These are phyloP conservation scores for Luperina nickerlii DNA, from an alignment of 2,888 invertebrate species.

Conservation along the genomic window DNA sequence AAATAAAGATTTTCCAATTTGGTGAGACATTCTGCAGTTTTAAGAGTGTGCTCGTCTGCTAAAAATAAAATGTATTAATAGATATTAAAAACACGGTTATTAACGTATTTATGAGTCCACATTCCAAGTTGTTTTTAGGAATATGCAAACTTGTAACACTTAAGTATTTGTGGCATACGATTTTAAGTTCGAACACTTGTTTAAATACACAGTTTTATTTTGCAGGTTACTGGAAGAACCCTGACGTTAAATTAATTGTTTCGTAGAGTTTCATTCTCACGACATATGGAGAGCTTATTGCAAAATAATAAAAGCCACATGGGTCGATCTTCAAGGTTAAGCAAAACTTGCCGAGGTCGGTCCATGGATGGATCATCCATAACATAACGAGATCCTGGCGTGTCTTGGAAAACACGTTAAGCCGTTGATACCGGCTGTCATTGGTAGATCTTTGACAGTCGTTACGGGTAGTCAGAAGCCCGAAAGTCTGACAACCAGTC, in stretches of 20 bases:
- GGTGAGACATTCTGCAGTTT: conserved; percentile 23
- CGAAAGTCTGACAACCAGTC: not conserved
- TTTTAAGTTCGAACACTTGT: not conserved
- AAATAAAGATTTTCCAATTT: conserved; percentile 56
- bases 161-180: conserved; percentile 12
- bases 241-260: conserved; percentile 25
- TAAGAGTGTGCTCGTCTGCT: conserved; percentile 17
- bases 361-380: not conserved
- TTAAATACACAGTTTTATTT: conserved; percentile 10
- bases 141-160: conserved; percentile 4
- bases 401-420: not conserved
- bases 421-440: not conserved
- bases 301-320: not conserved
- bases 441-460: not conserved
- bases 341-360: not conserved
- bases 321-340: not conserved
- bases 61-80: conserved; percentile 22
- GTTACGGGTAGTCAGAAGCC: not conserved
- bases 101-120: not conserved
- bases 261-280: conserved; percentile 1
- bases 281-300: not conserved
- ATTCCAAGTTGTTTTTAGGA: conserved; percentile 12
- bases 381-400: not conserved
- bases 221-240: conserved; percentile 3
- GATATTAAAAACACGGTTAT: conserved; percentile 8